A percentile compares a stretch with the other conserved stretches of the same genome.
phyloP scores from a whole-genome alignment of 2,113 vertebrate genomes.

The Falco punctatus region DNA sequence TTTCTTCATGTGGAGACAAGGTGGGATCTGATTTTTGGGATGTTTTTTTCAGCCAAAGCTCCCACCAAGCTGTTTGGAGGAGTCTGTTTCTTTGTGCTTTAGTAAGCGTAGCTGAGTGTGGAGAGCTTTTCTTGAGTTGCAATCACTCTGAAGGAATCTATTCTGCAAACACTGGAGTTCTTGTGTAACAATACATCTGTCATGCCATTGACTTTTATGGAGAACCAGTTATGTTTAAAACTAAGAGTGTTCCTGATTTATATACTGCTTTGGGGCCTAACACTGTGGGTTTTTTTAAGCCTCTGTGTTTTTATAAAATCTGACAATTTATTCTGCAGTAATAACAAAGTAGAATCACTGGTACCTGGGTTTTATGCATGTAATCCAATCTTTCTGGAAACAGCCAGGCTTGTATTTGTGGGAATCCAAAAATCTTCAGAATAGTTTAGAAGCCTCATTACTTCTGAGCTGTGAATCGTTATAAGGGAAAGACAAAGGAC shows the following conservation, averaged over 20 bases:
- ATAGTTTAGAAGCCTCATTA: background rate
- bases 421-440: background rate
- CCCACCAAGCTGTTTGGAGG: background rate
- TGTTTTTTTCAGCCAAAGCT: background rate
- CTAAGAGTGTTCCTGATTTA: background rate
- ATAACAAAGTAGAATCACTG: background rate
- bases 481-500: background rate
- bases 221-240: background rate
- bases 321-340: background rate
- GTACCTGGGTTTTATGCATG: background rate
- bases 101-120: background rate
- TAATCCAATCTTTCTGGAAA: background rate
- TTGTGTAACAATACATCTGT: background rate
- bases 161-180: background rate
- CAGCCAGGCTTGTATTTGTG: background rate
- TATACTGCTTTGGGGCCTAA: background rate
- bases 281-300: background rate
- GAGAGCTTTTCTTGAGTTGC: background rate
- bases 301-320: background rate
- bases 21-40: background rate
- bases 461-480: background rate
- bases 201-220: background rate
- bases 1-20: background rate
- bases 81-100: background rate
- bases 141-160: background rate